These are phyloP conservation scores for Heliocidaris tuberculata DNA, from an alignment of 35 echinoderm and acorn worm genomes.

Conservation along the genomic window DNA sequence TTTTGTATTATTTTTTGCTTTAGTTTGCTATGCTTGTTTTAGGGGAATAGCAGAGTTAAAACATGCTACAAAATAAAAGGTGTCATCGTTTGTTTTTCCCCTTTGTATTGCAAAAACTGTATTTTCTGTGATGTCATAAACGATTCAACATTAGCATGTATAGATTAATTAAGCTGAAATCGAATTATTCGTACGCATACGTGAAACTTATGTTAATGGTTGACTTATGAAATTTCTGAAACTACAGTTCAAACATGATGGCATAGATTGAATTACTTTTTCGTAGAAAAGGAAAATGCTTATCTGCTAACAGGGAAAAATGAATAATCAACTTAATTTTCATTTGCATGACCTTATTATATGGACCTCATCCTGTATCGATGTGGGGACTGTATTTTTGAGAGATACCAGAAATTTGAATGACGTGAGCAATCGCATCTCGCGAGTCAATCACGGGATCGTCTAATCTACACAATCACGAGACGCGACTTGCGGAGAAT, in stretches of 20 bases:
- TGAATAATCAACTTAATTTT: not conserved
- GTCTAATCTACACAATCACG: constrained; percentile 40
- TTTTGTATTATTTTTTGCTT: no score
- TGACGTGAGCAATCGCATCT: not conserved
- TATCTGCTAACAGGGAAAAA: not conserved
- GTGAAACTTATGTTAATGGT: no score
- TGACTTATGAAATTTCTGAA: no score
- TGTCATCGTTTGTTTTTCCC: no score
- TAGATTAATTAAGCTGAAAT: not conserved
- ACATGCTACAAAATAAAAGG: no score
- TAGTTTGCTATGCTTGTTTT: no score
- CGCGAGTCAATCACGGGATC: constrained; percentile 30
- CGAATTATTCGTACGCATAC: no score
- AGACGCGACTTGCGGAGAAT: not conserved
- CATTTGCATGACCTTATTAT: not conserved
- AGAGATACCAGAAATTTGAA: not conserved
- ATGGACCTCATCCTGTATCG: not conserved
- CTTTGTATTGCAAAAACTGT: no score
- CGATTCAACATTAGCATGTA: not conserved
- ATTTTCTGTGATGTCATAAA: not conserved
- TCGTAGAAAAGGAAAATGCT: not conserved
- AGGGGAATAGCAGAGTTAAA: no score
- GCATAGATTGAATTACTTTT: not conserved
- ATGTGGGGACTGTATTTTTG: not conserved
- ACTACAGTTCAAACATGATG: no score